A percentile compares a stretch with the other conserved stretches of the same genome.
Conservation (phyloP, 1,140 invertebrate species). For the Drosophila mayri region DNA sequence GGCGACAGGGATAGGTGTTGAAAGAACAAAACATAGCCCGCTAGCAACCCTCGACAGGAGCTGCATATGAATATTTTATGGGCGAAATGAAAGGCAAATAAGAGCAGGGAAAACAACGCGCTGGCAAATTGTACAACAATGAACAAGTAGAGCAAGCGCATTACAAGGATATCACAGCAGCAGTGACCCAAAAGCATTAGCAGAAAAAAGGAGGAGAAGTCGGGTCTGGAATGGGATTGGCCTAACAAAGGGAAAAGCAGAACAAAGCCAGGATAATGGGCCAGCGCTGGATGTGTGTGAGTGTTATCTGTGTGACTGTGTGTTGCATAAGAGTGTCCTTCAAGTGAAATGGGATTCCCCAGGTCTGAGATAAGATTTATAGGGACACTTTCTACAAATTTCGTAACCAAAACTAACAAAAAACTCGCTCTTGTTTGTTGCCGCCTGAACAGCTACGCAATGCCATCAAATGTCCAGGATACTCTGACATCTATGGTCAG, state of each 20-base stretch:
- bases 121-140: conserved; percentile 72
- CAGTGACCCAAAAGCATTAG: conserved; percentile 75
- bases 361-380: conserved; percentile 46
- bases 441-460: conserved; percentile 60
- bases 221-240: conserved; percentile 27
- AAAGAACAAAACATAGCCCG: conserved; percentile 3
- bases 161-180: conserved; percentile 69
- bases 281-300: conserved; percentile 15
- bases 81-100: conserved; percentile 73
- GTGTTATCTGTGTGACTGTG: conserved; percentile 23
- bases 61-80: conserved; percentile 70
- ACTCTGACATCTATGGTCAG: conserved; percentile 72
- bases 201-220: conserved; percentile 2
- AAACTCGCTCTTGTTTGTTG: conserved; percentile 33
- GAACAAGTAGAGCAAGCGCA: conserved; percentile 67
- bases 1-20: conserved; percentile 9
- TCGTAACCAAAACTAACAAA: conserved; percentile 62
- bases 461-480: conserved; percentile 68
- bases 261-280: conserved; percentile 55
- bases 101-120: conserved; percentile 44
- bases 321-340: conserved; percentile 42
- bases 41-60: conserved; percentile 25
- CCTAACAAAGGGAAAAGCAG: conserved; percentile 23
- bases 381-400: conserved; percentile 55
- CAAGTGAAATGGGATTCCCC: conserved; percentile 42